Evolutionary conservation across 2,888 invertebrate genomes (phyloP).

Genomic region (Orchesellides sinensis): DNA sequence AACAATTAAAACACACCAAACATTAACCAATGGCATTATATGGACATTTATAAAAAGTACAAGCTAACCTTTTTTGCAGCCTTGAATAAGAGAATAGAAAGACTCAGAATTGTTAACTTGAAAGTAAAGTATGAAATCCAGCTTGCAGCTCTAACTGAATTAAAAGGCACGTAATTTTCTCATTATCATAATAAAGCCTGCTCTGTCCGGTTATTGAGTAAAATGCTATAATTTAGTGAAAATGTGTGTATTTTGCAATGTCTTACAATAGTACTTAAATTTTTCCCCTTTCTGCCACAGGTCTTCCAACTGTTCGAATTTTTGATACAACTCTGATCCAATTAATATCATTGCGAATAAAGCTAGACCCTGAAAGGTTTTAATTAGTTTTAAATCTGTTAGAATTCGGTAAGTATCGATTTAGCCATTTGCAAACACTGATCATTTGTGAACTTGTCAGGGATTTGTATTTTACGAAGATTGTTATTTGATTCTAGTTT

Average conservation of each 20-base stretch:
- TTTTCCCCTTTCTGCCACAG: neutral
- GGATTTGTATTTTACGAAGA: too few species aligned
- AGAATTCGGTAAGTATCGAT: too few species aligned
- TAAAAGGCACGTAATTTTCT: too few species aligned
- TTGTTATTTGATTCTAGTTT: neutral
- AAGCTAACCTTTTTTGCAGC: conserved; percentile 47
- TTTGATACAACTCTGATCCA: conserved; percentile 42
- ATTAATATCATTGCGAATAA: conserved; percentile 54
- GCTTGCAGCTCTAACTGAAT: conserved; percentile 40
- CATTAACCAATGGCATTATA: neutral
- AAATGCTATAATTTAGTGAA: neutral
- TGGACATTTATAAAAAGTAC: too few species aligned
- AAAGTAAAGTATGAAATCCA: conserved; percentile 50
- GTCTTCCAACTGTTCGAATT: neutral
- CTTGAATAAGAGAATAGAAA: conserved; percentile 48
- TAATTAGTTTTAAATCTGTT: too few species aligned
- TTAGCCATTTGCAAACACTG: too few species aligned
- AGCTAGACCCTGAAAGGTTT: conserved; percentile 35
- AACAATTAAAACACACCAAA: too few species aligned
- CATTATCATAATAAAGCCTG: too few species aligned
- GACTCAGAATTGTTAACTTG: conserved; percentile 14
- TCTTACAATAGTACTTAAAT: conserved; percentile 50
- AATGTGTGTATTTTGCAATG: neutral
- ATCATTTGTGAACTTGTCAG: too few species aligned
- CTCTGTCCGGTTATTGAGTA: too few species aligned